Evolutionary conservation across 2,888 invertebrate genomes (phyloP).

Genomic region (Leucophenga montana): DNA sequence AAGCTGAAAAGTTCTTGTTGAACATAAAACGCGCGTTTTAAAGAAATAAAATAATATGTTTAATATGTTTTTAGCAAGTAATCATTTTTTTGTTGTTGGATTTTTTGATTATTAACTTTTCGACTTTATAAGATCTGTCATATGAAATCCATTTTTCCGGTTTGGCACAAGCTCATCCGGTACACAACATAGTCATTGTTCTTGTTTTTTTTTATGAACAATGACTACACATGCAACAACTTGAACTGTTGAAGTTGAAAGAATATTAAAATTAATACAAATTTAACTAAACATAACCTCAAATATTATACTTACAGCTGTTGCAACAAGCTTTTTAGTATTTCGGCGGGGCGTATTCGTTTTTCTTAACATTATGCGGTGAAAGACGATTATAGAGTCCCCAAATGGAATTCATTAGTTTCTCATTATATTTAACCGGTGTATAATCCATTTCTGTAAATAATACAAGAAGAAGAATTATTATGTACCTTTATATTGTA

Average conservation of each 20-base stretch:
- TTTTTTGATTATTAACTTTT: no score
- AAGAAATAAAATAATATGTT: no score
- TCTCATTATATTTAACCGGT: constrained; percentile 86
- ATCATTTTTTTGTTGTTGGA: no score
- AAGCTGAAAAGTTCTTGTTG: constrained; percentile 5
- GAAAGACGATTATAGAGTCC: constrained; percentile 92
- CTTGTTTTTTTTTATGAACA: constrained; percentile 47
- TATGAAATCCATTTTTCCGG: neutral
- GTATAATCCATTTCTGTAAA: constrained; percentile 78
- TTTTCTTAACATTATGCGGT: constrained; percentile 89
- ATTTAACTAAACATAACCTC: constrained; percentile 18
- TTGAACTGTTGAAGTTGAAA: constrained; percentile 33
- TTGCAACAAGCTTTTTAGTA: constrained; percentile 51
- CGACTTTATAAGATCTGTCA: neutral
- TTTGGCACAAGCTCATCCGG: no score
- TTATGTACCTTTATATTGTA: no score
- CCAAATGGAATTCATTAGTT: constrained; percentile 93
- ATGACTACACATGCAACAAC: constrained; percentile 63
- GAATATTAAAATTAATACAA: no score
- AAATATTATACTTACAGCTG: constrained; percentile 58
- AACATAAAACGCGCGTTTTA: constrained; percentile 39
- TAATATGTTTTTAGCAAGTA: no score
- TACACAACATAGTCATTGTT: constrained; percentile 46
- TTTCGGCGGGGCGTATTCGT: constrained; percentile 62
- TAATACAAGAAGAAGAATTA: neutral